A percentile compares a stretch with the other conserved stretches of the same genome.
Evolutionary conservation across 2,888 invertebrate species (phyloP).

Genomic region (Plusia festucae): DNA sequence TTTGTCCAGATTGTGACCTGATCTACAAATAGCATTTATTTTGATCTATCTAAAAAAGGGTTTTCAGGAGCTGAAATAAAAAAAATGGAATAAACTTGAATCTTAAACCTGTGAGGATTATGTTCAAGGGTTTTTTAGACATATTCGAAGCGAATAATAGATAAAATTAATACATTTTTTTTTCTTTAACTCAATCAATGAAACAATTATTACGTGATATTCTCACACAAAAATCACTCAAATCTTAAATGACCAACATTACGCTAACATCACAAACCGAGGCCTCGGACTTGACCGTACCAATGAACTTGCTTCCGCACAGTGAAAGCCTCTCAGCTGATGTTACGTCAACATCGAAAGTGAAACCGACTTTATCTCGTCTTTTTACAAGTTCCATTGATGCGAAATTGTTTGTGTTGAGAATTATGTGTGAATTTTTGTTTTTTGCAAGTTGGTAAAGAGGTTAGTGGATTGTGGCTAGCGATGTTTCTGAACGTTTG

Average conservation of each 20-base stretch:
- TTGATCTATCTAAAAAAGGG: too few species aligned
- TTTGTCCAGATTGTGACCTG: too few species aligned
- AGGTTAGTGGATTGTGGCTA: conserved; percentile 21
- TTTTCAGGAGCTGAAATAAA: too few species aligned
- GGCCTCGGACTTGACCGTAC: conserved; percentile 51
- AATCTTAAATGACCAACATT: not conserved
- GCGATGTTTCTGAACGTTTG: too few species aligned
- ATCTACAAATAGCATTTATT: too few species aligned
- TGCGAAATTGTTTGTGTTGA: not conserved
- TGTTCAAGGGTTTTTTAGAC: too few species aligned
- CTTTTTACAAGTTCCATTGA: not conserved
- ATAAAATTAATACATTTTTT: too few species aligned
- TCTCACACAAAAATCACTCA: not conserved
- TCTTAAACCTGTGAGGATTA: too few species aligned
- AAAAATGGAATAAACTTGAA: too few species aligned
- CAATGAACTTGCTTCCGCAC: conserved; percentile 47
- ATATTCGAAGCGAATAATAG: too few species aligned
- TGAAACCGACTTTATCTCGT: conserved; percentile 53
- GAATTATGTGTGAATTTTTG: not conserved
- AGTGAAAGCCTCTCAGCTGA: conserved; percentile 56
- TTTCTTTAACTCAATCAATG: too few species aligned
- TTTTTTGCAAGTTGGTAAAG: not conserved
- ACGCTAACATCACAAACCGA: conserved; percentile 6
- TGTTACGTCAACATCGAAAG: conserved; percentile 55
- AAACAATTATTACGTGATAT: too few species aligned